Evolutionary conservation across 2,797 vertebrate species (phyloP), one percentile per base, ranked within the genome.

Genomic region (Rhinatrema bivittatum): DNA sequence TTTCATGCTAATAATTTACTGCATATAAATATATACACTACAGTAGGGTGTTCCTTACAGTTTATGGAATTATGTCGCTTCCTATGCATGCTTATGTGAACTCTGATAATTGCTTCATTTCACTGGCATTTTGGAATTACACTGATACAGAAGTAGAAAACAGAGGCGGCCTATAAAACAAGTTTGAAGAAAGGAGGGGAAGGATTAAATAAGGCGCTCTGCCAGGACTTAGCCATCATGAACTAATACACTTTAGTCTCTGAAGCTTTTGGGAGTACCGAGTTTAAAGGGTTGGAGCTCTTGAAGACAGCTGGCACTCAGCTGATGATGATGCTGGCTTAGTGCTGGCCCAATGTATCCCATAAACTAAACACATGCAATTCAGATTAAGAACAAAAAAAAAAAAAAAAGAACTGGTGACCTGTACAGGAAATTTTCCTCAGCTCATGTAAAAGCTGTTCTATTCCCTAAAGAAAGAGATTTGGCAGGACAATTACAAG

Each of bases 251-350:
- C 49, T 63, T 39, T 15, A 39, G 60, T 53, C 55, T 61, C 48
- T 49, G 36, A 22, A 8, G 11, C 55, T 68, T 28, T 35, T 41
- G 37, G 32, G 41, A 65, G 46, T 54, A 51, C 48, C 18, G 41
- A 54, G 49, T 63, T 71, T 43, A 63, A 65, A 75, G 62, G 55
- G 40, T 55, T 2, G 17, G 20, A 29, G 32, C 31, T 54, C 20
- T 29, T 25, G 12, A 49, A 66, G 62, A 71, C 75, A 81, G 70
- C 66, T 76, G 69, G 69, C 47, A 54, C 45, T 80, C 67, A 65
- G 68, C 68, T 74, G 70, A 58, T 53, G 43, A 42, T 46, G 36
- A 33, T 58, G 46, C 40, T 45, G 32, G 32, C 50, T 40, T 42
- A 32, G 29, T 31, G 39, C 30, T 57, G 46, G 46, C 65, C 62